Percentiles rank a stretch among this genome's conserved stretches.
Conservation (phyloP, 2,113 vertebrate species). For the Pipa parva region DNA sequence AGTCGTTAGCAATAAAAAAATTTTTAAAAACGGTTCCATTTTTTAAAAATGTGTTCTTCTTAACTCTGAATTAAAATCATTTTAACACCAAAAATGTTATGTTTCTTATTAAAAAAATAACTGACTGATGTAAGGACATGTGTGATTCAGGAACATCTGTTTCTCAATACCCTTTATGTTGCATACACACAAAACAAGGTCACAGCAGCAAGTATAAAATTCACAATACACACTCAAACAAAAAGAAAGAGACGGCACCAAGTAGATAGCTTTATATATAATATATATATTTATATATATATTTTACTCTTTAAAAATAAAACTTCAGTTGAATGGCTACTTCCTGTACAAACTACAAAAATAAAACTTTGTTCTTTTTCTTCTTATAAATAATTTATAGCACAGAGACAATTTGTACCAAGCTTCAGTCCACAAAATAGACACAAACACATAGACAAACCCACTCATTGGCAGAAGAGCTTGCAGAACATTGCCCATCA, state of each 20-base stretch:
- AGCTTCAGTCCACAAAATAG: constrained; percentile 47
- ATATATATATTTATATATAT: constrained; percentile 56
- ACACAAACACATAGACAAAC: constrained; percentile 15
- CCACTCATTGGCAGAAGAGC: not conserved
- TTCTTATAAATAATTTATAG: constrained; percentile 94
- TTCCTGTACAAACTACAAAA: constrained; percentile 94
- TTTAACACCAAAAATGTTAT: too few species aligned
- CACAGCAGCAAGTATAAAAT: too few species aligned
- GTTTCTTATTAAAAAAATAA: too few species aligned
- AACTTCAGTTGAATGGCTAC: constrained; percentile 83
- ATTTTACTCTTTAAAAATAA: constrained; percentile 88
- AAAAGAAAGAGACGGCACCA: constrained; percentile 57
- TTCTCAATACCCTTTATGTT: too few species aligned
- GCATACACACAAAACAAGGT: too few species aligned
- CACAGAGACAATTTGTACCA: constrained; percentile 73
- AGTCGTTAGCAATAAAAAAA: too few species aligned
- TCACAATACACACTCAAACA: not conserved
- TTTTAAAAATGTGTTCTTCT: too few species aligned
- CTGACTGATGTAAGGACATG: too few species aligned
- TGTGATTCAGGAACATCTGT: too few species aligned
- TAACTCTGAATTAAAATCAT: too few species aligned
- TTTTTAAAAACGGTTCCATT: too few species aligned
- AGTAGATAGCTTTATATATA: constrained; percentile 86
- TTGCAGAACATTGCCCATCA: not conserved
- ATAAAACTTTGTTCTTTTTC: constrained; percentile 75